Base-by-base conservation (phyloP, 2,113 vertebrate genomes). In the Brachypteracias leptosomus region DNA sequence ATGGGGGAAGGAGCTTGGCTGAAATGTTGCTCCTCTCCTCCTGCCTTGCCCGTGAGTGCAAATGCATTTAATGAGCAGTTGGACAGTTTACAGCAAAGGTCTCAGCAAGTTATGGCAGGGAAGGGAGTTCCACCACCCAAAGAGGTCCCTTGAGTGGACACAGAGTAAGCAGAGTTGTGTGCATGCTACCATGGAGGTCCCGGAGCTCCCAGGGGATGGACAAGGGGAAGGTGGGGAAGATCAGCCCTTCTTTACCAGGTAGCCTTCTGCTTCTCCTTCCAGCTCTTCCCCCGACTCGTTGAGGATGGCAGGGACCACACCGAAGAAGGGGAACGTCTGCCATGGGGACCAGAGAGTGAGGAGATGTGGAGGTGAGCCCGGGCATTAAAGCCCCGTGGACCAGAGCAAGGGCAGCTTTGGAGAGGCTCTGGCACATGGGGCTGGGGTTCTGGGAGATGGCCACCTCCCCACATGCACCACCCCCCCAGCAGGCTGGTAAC, bases 301-400 rank as follows among this genome's bases (percentile, higher is more conserved):
- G 94, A 99, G 90, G 97, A 99, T 97, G 59, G 99, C 99, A 87
- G 99, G 99, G 59, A 99, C 98, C 49, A 99, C 99, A 3, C 99
- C 99, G 5, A 99, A 99, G 97, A 99, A 99, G 4, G 99, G 99
- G 93, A 99, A 99, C 0, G 99, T 99, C 99, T 99, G 96, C 66
- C 94, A 91, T 13, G 25, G 51, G 62, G 33, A 61, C 5, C 47
- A 88, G 68, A 67, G 40, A 95, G 54, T 63, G 75, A 70, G 47
- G 46, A 91, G 79, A 95, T 49, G 78, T 2, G 20, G 52, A 86
- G 44, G 17, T 96, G 84, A 93, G 33, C 13, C 19, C 78, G 38
- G 7, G 1, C 24, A 51, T 29, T 11, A 70, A 47, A 80, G 5
- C 25, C 51, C 28, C 6, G 2, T 4, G 5, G 22, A 22, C 28